A percentile compares a stretch with the other conserved stretches of the same genome.
phyloP scores from a whole-genome alignment of 2,113 vertebrate genomes.

The Glaucidium brasilianum region DNA sequence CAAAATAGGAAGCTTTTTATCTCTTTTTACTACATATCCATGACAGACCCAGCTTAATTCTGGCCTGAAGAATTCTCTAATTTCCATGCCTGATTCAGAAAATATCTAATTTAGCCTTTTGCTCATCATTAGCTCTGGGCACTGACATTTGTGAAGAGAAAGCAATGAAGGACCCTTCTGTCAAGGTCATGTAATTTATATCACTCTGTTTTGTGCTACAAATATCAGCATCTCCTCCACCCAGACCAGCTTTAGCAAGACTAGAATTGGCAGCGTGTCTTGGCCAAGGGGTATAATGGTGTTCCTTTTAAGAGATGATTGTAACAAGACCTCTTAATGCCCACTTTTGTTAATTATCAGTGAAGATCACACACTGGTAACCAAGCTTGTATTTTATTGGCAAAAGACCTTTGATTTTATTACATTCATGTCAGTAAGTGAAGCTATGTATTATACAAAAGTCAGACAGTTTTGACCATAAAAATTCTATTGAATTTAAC shows the following conservation, averaged over 20 bases:
- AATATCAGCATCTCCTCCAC: background rate
- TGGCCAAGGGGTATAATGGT: background rate
- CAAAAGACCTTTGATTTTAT: background rate
- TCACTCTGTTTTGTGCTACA: background rate
- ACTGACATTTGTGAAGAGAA: background rate
- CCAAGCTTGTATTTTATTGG: background rate
- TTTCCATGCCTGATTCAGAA: background rate
- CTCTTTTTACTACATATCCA: background rate
- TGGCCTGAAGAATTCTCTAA: background rate
- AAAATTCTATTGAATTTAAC: background rate
- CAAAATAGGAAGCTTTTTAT: background rate
- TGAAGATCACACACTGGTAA: background rate
- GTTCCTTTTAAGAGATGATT: background rate
- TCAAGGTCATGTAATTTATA: background rate
- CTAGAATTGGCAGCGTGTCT: background rate
- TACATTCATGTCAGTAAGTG: background rate
- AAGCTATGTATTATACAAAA: background rate
- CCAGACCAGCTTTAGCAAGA: background rate
- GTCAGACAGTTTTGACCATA: background rate
- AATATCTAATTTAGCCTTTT: background rate
- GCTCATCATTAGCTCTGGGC: background rate
- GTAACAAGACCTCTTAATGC: background rate
- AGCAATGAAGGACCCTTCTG: background rate
- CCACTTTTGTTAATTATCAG: rapidly evolving
- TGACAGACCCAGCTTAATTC: background rate